Base-by-base conservation (phyloP, 2,797 vertebrate species). In the Oryzias dopingdopingensis region DNA sequence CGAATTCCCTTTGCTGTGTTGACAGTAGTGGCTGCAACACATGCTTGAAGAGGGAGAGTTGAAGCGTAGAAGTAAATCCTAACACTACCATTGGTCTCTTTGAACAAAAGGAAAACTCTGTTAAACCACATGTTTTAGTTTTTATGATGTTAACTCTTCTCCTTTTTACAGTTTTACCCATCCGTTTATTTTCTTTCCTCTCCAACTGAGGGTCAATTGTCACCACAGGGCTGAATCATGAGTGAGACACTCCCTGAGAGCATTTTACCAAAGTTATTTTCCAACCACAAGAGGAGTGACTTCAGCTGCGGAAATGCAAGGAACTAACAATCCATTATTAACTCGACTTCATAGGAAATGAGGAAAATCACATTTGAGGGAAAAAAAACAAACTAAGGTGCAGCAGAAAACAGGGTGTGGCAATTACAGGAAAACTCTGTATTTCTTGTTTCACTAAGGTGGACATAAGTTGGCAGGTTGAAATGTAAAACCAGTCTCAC, bases 401-500 rank as follows among this genome's bases (percentile, higher is more conserved):
- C 29, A 32, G 12, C 8, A 32, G 3, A 8, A 3, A 32, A 32
- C 29, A 12, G 29, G 29, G 29, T 12, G 29, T 32, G 29, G 29
- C 42, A 57, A 52, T 45, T 50, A 47, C 46, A 51, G 5, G 40
- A 18, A 57, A 72, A 72, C 40, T 42, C 12, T 42, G 43, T 67
- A 15, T 59, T 53, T 72, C 41, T 72, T 73, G 54, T 58, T 79
- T 56, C 65, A 54, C 52, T 55, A 61, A 48, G 72, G 37, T 18
- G 41, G 62, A 76, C 70, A 62, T 57, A 52, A 56, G 23, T 62
- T 41, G 0, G 56, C 69, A 65, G 82, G 69, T 74, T 82, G 80
- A 84, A 80, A 76, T 64, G 10, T 52, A 45, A 79, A 79, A 68
- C 62, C 81, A 80, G 71, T 82, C 77, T 80, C 51, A 44, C 46